Base-by-base conservation (phyloP, 2,797 vertebrate genomes). In the Miichthys miiuy region DNA sequence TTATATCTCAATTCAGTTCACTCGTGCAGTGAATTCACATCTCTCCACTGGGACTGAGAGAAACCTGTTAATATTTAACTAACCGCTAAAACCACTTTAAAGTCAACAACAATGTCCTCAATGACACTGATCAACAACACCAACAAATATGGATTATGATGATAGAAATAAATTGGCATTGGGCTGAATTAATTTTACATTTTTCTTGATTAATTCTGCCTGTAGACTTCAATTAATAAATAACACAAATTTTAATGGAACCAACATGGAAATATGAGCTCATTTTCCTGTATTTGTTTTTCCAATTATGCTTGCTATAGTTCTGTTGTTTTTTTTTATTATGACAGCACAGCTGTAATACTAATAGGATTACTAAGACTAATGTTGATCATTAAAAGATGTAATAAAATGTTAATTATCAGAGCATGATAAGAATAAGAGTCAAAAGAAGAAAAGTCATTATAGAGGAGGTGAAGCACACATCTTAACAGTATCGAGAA, bases 51-150 rank as follows among this genome's bases (percentile, higher is more conserved):
- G 5, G n/a, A 69, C 60, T 25, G 20, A 34, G 14, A 51, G 48
- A 6, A n/a, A 0, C 5, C 64, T 47, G 75, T 75, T 73, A 73
- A 62, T 87, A 12, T 64, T n/a, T 67, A 77, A 68, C 62, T 51
- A 65, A 30, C 1, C 30, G 16, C 16, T 46, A 47, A 42, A 12
- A 42, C 42, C 44, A 51, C 46, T 52, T 41, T n/a, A 60, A 42
- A 75, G 47, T 17, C 44, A 63, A 58, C 16, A 57, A 47, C 9
- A 58, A 20, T 66, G 34, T 20, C 60, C 30, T 51, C 30, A 42
- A 18, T 30, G n/a, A 58, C 9, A 42, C 18, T 1, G n/a, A 67
- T 10, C 20, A n/a, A 23, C 27, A 50, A 14, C 25, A 38, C 17
- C 12, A 30, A 50, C 47, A n/a, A 25, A 23, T 14, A 44, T 20